phyloP scores from a whole-genome alignment of 2,888 invertebrate genomes.

The Meliscaeva auricollis region DNA sequence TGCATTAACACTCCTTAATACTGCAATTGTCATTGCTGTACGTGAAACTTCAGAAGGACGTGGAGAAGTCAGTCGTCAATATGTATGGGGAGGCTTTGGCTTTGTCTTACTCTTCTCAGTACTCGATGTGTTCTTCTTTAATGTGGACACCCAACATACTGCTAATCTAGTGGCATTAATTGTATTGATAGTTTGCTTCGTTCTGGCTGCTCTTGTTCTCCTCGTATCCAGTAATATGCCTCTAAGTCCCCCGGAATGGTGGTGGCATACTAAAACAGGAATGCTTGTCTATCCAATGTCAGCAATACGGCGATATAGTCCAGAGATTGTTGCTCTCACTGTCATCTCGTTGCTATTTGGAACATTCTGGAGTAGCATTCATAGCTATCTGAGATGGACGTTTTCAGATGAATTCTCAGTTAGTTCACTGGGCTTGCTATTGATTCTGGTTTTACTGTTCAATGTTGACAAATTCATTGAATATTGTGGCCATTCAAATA shows the following conservation, averaged over 20 bases:
- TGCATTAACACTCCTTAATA: slow-evolving; percentile 88
- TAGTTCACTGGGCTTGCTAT: slow-evolving; percentile 78
- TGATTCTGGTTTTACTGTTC: slow-evolving; percentile 81
- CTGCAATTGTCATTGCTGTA: slow-evolving; percentile 92
- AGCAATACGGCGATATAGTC: slow-evolving; percentile 89
- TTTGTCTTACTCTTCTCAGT: slow-evolving; percentile 89
- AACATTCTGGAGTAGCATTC: slow-evolving; percentile 91
- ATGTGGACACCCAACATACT: slow-evolving; percentile 79
- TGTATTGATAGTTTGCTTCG: slow-evolving; percentile 85
- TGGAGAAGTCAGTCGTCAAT: slow-evolving; percentile 91
- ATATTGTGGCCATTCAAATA: slow-evolving; percentile 92
- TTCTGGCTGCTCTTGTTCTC: slow-evolving; percentile 88
- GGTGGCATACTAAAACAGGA: slow-evolving; percentile 93
- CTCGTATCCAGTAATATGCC: slow-evolving; percentile 87
- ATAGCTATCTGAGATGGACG: slow-evolving; percentile 90
- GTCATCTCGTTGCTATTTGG: slow-evolving; percentile 90
- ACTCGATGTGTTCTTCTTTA: slow-evolving; percentile 83
- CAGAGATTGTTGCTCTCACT: slow-evolving; percentile 89
- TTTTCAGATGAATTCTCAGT: slow-evolving; percentile 80
- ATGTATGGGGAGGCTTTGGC: slow-evolving; percentile 90
- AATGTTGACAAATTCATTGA: slow-evolving; percentile 93
- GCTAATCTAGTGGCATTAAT: slow-evolving; percentile 78
- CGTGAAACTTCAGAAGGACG: slow-evolving; percentile 92
- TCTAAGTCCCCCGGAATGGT: slow-evolving; percentile 93
- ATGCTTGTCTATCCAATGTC: slow-evolving; percentile 92